These are phyloP conservation scores for Agriotes lineatus DNA, from an alignment of 2,888 invertebrate genomes.

Conservation along the genomic window DNA sequence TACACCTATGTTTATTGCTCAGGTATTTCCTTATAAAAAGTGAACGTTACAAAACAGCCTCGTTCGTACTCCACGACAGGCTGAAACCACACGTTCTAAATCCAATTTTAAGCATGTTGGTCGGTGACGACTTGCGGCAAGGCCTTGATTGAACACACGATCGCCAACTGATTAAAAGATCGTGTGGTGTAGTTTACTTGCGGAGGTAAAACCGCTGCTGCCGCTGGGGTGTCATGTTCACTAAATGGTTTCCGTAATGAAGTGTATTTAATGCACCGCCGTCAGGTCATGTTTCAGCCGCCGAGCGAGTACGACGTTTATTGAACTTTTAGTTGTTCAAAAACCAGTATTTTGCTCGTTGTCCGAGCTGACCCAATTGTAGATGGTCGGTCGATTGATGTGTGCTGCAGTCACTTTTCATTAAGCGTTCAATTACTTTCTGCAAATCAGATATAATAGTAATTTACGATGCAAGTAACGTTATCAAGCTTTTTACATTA, in stretches of 20 bases:
- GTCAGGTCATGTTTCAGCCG: constrained; percentile 3
- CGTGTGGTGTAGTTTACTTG: background rate
- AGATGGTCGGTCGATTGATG: background rate
- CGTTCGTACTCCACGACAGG: background rate
- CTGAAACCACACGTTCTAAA: constrained; percentile 12
- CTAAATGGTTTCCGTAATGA: constrained; percentile 4
- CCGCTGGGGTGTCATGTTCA: background rate
- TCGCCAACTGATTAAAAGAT: constrained; percentile 11
- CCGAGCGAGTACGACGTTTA: constrained; percentile 3
- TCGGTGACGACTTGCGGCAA: constrained; percentile 16
- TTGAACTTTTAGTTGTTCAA: constrained; percentile 13
- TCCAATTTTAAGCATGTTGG: constrained; percentile 12
- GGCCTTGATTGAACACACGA: constrained; percentile 19
- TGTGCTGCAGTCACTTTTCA: too few species aligned
- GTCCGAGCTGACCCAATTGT: constrained; percentile 14
- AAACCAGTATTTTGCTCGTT: constrained; percentile 19
- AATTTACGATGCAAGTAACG: too few species aligned
- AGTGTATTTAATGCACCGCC: background rate
- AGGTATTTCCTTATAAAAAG: constrained; percentile 14
- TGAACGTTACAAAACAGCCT: constrained; percentile 21
- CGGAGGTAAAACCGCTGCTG: background rate
- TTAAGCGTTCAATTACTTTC: too few species aligned
- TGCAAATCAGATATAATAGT: too few species aligned
- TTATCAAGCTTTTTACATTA: too few species aligned
- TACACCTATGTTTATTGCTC: background rate